Conservation (phyloP, 2,888 invertebrate genomes). For the Acrocyrtus sp. region DNA sequence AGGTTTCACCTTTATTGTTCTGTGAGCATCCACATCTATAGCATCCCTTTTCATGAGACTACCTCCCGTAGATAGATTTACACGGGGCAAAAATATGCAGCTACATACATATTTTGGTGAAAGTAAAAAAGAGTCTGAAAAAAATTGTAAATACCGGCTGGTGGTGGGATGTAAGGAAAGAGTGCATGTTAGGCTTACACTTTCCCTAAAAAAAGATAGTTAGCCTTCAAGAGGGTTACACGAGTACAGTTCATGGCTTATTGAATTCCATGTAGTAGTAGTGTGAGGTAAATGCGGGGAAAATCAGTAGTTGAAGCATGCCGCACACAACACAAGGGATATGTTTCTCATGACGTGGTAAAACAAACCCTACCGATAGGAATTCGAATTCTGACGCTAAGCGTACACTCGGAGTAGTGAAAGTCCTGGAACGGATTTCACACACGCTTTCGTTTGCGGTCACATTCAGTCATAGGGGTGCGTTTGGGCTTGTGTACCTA, state of each 20-base stretch:
- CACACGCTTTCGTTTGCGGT: neutral
- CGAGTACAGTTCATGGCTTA: neutral
- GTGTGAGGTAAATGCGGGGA: neutral
- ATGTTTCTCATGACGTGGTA: no score
- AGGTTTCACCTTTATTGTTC: constrained; percentile 36
- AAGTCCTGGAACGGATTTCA: neutral
- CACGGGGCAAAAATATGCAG: neutral
- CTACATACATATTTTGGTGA: no score
- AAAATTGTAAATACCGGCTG: no score
- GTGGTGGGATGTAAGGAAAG: no score
- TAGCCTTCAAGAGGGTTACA: no score
- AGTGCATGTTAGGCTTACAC: neutral
- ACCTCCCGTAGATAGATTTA: neutral
- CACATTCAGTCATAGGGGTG: neutral
- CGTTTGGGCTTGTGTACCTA: no score
- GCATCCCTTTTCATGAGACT: neutral
- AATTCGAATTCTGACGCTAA: neutral
- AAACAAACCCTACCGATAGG: neutral
- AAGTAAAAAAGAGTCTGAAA: no score
- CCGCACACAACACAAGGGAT: no score
- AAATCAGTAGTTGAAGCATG: neutral
- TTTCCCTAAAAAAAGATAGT: no score
- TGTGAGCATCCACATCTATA: constrained; percentile 16
- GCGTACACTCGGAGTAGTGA: neutral
- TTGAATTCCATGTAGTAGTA: neutral